These are phyloP conservation scores for Petrophora chlorosata DNA, from an alignment of 2,888 invertebrate genomes.

Conservation along the genomic window DNA sequence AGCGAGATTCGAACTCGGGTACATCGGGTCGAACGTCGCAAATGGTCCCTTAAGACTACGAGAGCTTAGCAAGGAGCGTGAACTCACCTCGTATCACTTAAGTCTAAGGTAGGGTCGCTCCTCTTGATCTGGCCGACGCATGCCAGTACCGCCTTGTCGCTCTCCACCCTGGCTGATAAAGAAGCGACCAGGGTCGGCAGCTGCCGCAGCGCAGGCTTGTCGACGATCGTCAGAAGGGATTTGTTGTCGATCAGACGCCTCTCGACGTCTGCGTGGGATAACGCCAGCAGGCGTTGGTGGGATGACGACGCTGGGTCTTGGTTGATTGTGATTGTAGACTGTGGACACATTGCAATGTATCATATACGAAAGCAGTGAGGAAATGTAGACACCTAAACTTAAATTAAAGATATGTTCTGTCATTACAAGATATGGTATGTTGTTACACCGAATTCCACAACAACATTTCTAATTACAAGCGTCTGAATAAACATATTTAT, in stretches of 20 bases:
- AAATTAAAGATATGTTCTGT: too few species aligned
- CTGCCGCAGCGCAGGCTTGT: constrained; percentile 91
- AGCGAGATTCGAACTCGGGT: too few species aligned
- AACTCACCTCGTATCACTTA: constrained; percentile 84
- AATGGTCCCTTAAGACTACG: too few species aligned
- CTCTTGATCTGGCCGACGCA: constrained; percentile 87
- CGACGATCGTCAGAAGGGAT: constrained; percentile 92
- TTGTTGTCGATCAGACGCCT: constrained; percentile 96
- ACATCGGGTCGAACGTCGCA: too few species aligned
- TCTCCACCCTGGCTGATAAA: constrained; percentile 92
- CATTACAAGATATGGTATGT: too few species aligned
- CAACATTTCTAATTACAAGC: too few species aligned
- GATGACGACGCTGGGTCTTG: constrained; percentile 93
- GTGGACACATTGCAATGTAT: constrained; percentile 6
- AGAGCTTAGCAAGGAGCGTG: too few species aligned
- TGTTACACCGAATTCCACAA: too few species aligned
- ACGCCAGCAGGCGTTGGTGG: constrained; percentile 93
- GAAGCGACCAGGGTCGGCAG: constrained; percentile 87
- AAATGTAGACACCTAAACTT: too few species aligned
- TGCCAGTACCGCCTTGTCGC: constrained; percentile 94
- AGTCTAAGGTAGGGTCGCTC: constrained; percentile 84
- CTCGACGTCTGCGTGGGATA: constrained; percentile 94
- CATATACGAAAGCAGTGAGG: too few species aligned
- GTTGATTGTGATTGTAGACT: constrained; percentile 82
- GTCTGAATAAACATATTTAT: too few species aligned